phyloP scores from a whole-genome alignment of 2,888 invertebrate genomes.

The Nineta flava region DNA sequence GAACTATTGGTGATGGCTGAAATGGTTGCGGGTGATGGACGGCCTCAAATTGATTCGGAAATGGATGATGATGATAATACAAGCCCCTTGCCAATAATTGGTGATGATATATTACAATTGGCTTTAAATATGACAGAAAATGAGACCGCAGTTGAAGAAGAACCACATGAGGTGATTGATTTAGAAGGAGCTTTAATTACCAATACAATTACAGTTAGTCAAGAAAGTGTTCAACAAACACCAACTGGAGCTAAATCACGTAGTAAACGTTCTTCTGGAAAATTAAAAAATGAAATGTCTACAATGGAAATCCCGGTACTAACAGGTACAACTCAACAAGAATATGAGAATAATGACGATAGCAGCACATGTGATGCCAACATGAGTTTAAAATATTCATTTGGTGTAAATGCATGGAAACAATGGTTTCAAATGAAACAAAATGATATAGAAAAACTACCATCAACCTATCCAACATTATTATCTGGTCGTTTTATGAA shows the following conservation, averaged over 20 bases:
- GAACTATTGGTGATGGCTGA: conserved; percentile 93
- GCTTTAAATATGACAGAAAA: conserved; percentile 59
- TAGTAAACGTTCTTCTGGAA: conserved; percentile 24
- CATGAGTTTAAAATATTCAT: conserved; percentile 71
- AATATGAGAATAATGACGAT: background rate
- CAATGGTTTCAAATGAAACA: conserved; percentile 88
- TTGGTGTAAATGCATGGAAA: conserved; percentile 90
- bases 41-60: conserved; percentile 57
- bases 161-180: conserved; percentile 68
- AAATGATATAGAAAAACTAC: conserved; percentile 67
- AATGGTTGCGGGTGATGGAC: conserved; percentile 79
- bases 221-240: conserved; percentile 12
- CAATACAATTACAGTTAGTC: conserved; percentile 54
- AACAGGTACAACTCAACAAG: no score
- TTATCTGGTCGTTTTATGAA: no score
- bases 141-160: conserved; percentile 59
- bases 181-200: conserved; percentile 69
- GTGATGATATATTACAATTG: conserved; percentile 74
- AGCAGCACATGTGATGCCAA: conserved; percentile 29
- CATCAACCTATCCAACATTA: conserved; percentile 61
- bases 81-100: conserved; percentile 42
- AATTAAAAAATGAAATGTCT: conserved; percentile 28
- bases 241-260: conserved; percentile 21
- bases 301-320: conserved; percentile 17
- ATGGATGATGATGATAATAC: conserved; percentile 49